Base-by-base conservation (phyloP, 2,113 vertebrate genomes). In the Mola mola region DNA sequence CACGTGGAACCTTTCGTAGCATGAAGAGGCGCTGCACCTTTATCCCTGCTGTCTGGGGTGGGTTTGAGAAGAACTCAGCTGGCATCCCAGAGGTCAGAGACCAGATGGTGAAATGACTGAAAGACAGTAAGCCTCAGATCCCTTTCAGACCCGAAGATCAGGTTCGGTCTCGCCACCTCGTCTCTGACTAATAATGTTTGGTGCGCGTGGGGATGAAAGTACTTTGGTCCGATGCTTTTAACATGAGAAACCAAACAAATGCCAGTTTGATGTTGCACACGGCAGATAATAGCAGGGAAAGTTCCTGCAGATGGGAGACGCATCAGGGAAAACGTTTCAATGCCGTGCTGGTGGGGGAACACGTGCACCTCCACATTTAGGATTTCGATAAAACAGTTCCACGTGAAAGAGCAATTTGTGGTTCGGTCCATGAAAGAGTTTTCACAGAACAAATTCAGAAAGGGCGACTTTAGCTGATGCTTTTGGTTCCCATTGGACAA, bases 101-200 rank as follows among this genome's bases (percentile, higher is more conserved):
- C 64, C 79, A 78, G 73, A 71, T 75, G 75, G 34, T 6, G 49
- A 67, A 43, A 16, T 13, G 36, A 62, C 43, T 31, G 22, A 40
- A 75, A 40, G 43, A 61, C 49, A 47, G 8, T 26, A 43, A 25
- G 12, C 26, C 11, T 31, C 17, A 33, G 16, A 65, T 49, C 41
- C n/a, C 22, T 6, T 15, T 65, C 24, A 36, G 36, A 67, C 29
- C 53, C 57, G 24, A 19, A 16, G 37, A 60, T 42, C 26, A 22
- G 11, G 3, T 25, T 29, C 13, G 2, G 21, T 7, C 24, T 50
- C 9, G 3, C 41, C n/a, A n/a, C n/a, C n/a, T n/a, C n/a, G n/a
- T n/a, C n/a, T n/a, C n/a, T 7, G 15, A 24, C 24, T 28, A 34
- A 49, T 50, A 46, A 28, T n/a, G 13, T 33, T 26, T n/a, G 1